Base-by-base conservation (phyloP, 2,797 vertebrate genomes). In the Peromyscus attwateri region DNA sequence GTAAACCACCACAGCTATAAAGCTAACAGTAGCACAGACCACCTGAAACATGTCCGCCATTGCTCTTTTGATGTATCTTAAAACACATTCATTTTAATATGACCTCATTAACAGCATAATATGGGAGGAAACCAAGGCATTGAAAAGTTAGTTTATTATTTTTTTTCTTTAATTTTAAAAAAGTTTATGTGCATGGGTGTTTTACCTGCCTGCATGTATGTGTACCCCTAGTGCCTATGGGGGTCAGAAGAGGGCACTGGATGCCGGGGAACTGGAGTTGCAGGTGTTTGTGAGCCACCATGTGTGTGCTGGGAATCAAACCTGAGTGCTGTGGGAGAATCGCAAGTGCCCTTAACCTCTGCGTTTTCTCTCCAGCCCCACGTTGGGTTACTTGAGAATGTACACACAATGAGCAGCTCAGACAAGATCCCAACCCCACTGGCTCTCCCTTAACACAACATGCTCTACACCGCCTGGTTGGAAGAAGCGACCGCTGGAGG, bases 21-120 rank as follows among this genome's bases (percentile, higher is more conserved):
- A 80, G 34, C 6, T 60, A 85, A 84, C 3, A 37, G 31, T 55
- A 91, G 89, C 27, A 73, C 52, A n/a, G 40, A 81, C 6, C 23
- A 62, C 6, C 46, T 31, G 6, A 77, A 85, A 85, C 27, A 80
- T 34, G 21, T 16, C 46, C 55, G 60, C 25, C 23, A 37, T 60
- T 91, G 37, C 79, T 97, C 66, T 80, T 95, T 77, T 55, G 40
- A 88, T 73, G 37, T 79, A 52, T 90, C 79, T 75, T 79, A 94
- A 95, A 95, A 84, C 6, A 75, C 8, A 34, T 87, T 34, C 29
- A 81, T 62, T 95, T 93, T 80, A 95, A 68, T 70, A 71, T 37
- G 46, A 85, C 75, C 16, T 37, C 73, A 64, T 19, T 60, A 66
- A 80, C 13, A 89, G 40, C 29, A 93, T 12, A 93, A 68, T 34